Conservation (phyloP, 2,888 invertebrate species). For the Ramazzottius varieornatus region DNA sequence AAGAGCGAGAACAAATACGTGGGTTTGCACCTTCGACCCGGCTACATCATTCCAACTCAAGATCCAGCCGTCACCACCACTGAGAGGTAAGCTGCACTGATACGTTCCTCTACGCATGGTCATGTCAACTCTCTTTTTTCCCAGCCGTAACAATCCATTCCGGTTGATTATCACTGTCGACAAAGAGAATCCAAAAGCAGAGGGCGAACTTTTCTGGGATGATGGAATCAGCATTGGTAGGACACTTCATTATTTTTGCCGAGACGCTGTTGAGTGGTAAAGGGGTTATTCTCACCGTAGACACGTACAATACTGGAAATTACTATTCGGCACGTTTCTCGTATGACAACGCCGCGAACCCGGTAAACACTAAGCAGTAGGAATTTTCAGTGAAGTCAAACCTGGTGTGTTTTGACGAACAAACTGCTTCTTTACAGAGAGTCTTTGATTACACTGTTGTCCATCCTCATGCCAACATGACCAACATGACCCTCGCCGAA, state of each 20-base stretch:
- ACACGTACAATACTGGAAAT: not conserved
- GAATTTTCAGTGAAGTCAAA: too few relatives aligned
- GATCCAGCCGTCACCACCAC: constrained; percentile 36
- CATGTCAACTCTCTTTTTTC: not conserved
- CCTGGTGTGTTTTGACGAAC: too few relatives aligned
- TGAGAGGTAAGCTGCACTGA: constrained; percentile 20
- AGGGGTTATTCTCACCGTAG: too few relatives aligned
- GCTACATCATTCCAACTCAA: constrained; percentile 41
- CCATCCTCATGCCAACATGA: too few relatives aligned
- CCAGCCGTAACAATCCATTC: constrained; percentile 14
- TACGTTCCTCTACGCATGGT: not conserved
- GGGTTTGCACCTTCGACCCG: constrained; percentile 31
- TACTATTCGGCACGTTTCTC: not conserved
- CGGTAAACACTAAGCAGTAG: too few relatives aligned
- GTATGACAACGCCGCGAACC: not conserved
- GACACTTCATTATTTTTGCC: not conserved
- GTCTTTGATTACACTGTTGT: too few relatives aligned
- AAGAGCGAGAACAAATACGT: not conserved
- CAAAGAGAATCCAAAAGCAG: constrained; percentile 10
- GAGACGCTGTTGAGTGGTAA: too few relatives aligned
- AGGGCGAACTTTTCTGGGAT: constrained; percentile 15
- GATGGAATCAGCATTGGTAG: constrained; percentile 15
- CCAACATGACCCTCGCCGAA: too few relatives aligned
- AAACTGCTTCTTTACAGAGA: too few relatives aligned
- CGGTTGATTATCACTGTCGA: constrained; percentile 16